Evolutionary conservation across 37 sponge, comb jelly and placozoan species (phyloP), one percentile per base, ranked within the genome.

Genomic region (Mnemiopsis leidyi): DNA sequence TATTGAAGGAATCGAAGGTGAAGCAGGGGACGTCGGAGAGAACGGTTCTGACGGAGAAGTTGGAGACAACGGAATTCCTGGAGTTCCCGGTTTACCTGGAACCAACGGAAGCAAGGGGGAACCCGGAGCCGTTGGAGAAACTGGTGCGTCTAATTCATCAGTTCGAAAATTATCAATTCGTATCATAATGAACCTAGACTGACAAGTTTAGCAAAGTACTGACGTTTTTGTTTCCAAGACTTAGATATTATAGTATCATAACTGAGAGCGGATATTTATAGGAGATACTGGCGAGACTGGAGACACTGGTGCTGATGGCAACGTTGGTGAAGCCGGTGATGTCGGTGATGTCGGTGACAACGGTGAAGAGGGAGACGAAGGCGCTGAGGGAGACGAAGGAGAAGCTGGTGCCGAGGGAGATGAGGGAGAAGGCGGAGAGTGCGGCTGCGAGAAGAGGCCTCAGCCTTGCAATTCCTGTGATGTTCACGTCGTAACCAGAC

Each of bases 341-440:
- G 71, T 1, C 1, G 93, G 93, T 69, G 76, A 36, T 71, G 76
- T 69, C 38, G 93, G 93, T 35, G 93, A 92, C 0, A 71, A 92
- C 71, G 93, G 93, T 16, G 93, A 92, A 1, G 71, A 92, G 0
- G 93, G 93, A 21, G 93, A 92, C 5, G 93, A 73, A 16, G 93
- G 93, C 21, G 69, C 61, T 48, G 61, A 48, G 61, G 90, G 90
- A 36, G 90, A 85, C 32, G 29, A 9, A 13, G 93, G 93, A 36
- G 93, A 69, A 3, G 71, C 23, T 20, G 93, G 69, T 28, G 93
- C 69, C 5, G 48, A 69, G 28, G 93, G 93, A 69, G 39, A 36
- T 23, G 76, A 38, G 16, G 93, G 93, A 36, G 71, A 69, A 0
- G 93, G 18, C 13, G 93, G 93, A 16, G 93, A 68, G 25, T 69